phyloP scores from a whole-genome alignment of 2,113 vertebrate genomes.

The Condylura cristata region DNA sequence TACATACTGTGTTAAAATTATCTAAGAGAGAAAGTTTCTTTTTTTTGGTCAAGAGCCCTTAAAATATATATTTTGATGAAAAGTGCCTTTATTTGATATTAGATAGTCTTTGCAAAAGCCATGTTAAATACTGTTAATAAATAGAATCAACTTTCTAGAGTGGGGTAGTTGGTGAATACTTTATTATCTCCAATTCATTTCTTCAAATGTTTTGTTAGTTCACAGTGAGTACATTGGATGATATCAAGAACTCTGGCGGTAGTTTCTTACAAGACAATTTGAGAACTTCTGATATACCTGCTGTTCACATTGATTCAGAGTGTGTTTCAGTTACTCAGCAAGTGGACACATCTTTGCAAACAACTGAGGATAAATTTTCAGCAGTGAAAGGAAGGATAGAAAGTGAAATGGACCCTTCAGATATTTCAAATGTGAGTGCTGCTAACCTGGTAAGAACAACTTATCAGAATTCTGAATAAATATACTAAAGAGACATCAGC shows the following conservation, averaged over 20 bases:
- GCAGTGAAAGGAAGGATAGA: constrained; percentile 88
- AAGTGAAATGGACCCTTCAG: constrained; percentile 94
- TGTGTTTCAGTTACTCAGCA: constrained; percentile 78
- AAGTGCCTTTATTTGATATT: constrained; percentile 16
- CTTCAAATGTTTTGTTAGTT: constrained; percentile 87
- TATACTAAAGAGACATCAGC: constrained; percentile 20
- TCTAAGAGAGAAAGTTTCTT: not conserved
- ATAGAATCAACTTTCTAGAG: not conserved
- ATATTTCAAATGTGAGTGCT: constrained; percentile 99
- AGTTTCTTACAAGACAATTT: constrained; percentile 80
- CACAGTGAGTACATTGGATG: constrained; percentile 85
- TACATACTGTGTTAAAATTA: not conserved
- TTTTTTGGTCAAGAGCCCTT: constrained; percentile 28
- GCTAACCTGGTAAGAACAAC: constrained; percentile 89
- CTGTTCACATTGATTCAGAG: constrained; percentile 78
- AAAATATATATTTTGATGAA: constrained; percentile 17
- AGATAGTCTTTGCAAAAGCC: not conserved
- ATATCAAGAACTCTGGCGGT: constrained; percentile 82
- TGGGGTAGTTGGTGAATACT: not conserved
- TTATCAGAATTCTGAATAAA: constrained; percentile 65
- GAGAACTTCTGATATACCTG: constrained; percentile 75
- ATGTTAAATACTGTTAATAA: not conserved
- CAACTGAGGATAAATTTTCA: constrained; percentile 77
- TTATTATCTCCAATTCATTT: constrained; percentile 80
- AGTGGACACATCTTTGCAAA: constrained; percentile 76